Evolutionary conservation across 2,797 vertebrate species (phyloP).

Genomic region (Gallinago solitaria): DNA sequence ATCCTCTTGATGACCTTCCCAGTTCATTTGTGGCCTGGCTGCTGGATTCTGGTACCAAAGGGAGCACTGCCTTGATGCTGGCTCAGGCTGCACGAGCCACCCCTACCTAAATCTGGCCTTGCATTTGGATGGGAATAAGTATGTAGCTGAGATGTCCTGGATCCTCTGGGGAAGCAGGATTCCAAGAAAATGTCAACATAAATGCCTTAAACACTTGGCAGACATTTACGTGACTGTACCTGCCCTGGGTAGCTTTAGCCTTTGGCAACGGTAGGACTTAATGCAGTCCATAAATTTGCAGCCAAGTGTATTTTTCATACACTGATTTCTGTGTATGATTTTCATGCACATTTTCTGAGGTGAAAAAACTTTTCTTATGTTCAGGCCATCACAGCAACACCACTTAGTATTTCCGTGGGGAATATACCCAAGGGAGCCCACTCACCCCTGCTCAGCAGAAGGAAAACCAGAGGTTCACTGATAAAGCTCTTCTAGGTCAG

Average conservation of each 20-base stretch:
- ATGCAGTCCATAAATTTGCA: not conserved
- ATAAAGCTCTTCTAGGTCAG: not conserved
- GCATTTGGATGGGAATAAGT: not conserved
- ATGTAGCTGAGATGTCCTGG: not conserved
- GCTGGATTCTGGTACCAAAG: not conserved
- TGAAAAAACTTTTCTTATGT: not conserved
- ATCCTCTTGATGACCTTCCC: not conserved
- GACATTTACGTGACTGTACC: not conserved
- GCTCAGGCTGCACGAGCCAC: not conserved
- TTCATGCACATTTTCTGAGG: not conserved
- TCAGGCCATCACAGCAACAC: not conserved
- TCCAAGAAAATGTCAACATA: not conserved
- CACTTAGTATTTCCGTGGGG: not conserved
- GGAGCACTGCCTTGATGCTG: not conserved
- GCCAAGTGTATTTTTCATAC: not conserved
- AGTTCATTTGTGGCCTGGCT: not conserved
- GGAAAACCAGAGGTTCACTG: not conserved
- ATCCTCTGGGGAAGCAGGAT: not conserved
- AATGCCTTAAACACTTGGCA: not conserved
- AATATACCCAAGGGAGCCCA: not conserved
- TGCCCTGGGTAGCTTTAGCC: not conserved
- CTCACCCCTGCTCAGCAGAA: not conserved
- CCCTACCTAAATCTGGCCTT: not conserved
- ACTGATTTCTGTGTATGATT: not conserved
- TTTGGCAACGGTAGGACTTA: not conserved